Conservation (phyloP, 2,888 invertebrate genomes). For the Drosophila neotestacea region DNA sequence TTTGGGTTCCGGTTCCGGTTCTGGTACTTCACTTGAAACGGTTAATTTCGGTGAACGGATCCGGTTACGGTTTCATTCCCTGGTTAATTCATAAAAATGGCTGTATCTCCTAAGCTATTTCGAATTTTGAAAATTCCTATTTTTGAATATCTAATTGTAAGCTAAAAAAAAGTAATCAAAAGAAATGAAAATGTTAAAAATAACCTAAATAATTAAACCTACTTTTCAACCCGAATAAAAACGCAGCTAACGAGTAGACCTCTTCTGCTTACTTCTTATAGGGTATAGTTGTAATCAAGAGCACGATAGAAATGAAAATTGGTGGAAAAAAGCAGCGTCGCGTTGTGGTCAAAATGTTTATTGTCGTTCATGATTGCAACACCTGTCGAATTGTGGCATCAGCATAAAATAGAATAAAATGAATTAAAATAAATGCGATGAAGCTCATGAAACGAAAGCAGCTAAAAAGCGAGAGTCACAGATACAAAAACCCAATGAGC, state of each 20-base stretch:
- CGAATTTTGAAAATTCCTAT: no score
- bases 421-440: constrained; percentile 31
- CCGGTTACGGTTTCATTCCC: no score
- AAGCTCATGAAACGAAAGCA: constrained; percentile 44
- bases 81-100: no score
- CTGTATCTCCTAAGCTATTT: no score
- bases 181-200: no score
- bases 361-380: constrained; percentile 56
- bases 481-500: constrained; percentile 38
- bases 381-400: constrained; percentile 62
- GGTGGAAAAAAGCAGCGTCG: background rate
- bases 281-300: constrained; percentile 7
- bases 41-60: no score
- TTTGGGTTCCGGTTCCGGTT: no score
- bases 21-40: no score
- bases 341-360: constrained; percentile 12
- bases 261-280: background rate
- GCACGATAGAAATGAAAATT: constrained; percentile 11
- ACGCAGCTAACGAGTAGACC: background rate
- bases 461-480: constrained; percentile 26
- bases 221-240: no score
- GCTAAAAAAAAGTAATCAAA: no score
- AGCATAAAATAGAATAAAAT: constrained; percentile 54
- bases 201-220: no score
- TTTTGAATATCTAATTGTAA: no score